A percentile compares a stretch with the other conserved stretches of the same genome.
Evolutionary conservation across 2,113 vertebrate species (phyloP).

Genomic region (Edolisoma coerulescens): DNA sequence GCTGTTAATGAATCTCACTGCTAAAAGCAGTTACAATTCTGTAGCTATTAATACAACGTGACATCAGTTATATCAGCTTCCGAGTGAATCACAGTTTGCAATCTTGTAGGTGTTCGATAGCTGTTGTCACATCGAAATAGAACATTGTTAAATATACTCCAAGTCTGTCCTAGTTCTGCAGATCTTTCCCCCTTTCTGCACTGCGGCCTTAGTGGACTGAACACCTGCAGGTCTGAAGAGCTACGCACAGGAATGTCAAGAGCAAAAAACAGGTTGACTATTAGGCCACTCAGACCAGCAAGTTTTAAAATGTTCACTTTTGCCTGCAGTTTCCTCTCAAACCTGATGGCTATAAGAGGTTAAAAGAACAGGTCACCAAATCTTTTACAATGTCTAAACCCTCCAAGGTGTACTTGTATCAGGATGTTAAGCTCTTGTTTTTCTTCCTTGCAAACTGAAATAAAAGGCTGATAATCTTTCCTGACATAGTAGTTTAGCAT

Average conservation of each 20-base stretch:
- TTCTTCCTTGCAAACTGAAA: neutral
- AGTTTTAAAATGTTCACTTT: neutral
- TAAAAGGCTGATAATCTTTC: neutral
- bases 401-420: neutral
- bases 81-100: slow-evolving; percentile 75
- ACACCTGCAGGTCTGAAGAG: slow-evolving; percentile 19
- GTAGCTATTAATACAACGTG: slow-evolving; percentile 78
- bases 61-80: slow-evolving; percentile 75
- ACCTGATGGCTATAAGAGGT: neutral
- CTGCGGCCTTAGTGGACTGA: slow-evolving; percentile 10
- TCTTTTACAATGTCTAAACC: neutral
- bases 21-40: slow-evolving; percentile 77
- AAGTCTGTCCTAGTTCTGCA: slow-evolving; percentile 68
- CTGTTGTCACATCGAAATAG: slow-evolving; percentile 75
- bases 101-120: slow-evolving; percentile 69
- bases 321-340: neutral
- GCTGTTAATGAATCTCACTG: slow-evolving; percentile 74
- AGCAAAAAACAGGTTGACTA: neutral
- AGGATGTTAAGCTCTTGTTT: neutral
- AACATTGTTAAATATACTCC: slow-evolving; percentile 79
- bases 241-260: neutral
- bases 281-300: neutral
- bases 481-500: neutral
- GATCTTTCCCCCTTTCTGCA: neutral
- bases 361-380: neutral